These are phyloP conservation scores for Phodopus roborovskii DNA, from an alignment of 2,113 vertebrate genomes.

Conservation along the genomic window DNA sequence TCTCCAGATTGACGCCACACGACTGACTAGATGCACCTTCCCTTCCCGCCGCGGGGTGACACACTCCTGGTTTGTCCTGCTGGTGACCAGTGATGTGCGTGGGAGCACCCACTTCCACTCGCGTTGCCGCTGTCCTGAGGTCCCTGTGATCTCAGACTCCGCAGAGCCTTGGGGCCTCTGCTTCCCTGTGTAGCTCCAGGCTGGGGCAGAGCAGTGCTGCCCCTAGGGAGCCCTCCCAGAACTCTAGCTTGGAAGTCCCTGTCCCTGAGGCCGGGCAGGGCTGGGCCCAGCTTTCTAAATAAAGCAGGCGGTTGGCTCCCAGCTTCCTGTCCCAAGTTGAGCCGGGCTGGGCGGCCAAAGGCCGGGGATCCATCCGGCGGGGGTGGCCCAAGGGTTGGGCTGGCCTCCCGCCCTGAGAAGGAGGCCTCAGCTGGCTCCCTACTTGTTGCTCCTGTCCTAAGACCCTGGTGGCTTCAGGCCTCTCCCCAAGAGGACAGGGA, in stretches of 20 bases:
- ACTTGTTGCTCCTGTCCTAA: not conserved
- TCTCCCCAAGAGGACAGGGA: not conserved
- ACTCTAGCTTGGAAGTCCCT: not conserved
- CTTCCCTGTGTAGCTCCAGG: not conserved
- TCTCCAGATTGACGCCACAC: too few relatives aligned
- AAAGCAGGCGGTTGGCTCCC: constrained; percentile 16
- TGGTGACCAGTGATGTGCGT: not conserved
- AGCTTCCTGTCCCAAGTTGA: constrained; percentile 1
- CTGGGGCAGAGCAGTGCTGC: not conserved
- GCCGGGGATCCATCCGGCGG: constrained; percentile 28
- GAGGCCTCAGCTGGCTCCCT: not conserved
- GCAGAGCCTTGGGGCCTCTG: not conserved
- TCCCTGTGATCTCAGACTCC: not conserved
- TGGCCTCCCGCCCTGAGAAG: not conserved
- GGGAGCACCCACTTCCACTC: not conserved
- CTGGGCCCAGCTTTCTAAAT: constrained; percentile 24
- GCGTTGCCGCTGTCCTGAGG: not conserved
- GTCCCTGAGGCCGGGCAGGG: not conserved
- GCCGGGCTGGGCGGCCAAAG: constrained; percentile 16
- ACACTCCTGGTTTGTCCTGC: not conserved
- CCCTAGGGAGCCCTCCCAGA: not conserved
- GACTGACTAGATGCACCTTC: not conserved
- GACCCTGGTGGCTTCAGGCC: not conserved
- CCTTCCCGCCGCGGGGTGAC: not conserved
- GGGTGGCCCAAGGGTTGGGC: constrained; percentile 21